Base-by-base conservation (phyloP, 2,797 vertebrate species). In the Halcyon chelicuti region DNA sequence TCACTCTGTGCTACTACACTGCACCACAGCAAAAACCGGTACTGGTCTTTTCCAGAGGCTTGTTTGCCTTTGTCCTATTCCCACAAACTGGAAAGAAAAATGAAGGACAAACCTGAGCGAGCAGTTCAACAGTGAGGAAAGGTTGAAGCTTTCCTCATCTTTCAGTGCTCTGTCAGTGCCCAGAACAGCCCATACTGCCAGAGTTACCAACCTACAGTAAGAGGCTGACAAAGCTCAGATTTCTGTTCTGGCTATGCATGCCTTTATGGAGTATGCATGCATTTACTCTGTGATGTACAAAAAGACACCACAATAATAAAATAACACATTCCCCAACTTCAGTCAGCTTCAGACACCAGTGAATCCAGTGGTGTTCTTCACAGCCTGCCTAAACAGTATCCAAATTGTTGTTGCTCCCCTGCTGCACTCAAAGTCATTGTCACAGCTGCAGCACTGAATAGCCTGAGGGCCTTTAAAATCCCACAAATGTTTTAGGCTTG, bases 401-500 rank as follows among this genome's bases (percentile, higher is more conserved):
- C 58, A 93, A 94, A 86, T 31, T 76, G 58, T 40, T 89, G 62
- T 26, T 83, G 31, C 16, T 74, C 35, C 31, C 26, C 66, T 74
- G 47, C 65, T 90, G 68, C 14, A 19, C 25, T 92, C 47, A 80
- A 95, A 94, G 25, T 67, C 65, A 61, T 77, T 78, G 72, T 67
- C 85, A 86, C 82, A 93, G 90, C 82, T 93, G 88, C 76, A 81
- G 16, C 33, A 88, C 42, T 63, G 60, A 79, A 92, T 19, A 71
- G 62, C 80, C 58, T 46, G 25, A 90, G 58, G 57, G 58, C 18
- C 31, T 90, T 31, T 61, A 47, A 93, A 93, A 81, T 35, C 52
- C 61, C 44, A 74, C n/a, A 37, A 47, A 71, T 49, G 47, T 47
- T 92, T 76, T 40, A 72, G 15, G 17, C 28, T 93, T 1, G 0